Evolutionary conservation across 2,113 vertebrate species (phyloP), one percentile per base, ranked within the genome.

Genomic region (Megaleporinus macrocephalus): DNA sequence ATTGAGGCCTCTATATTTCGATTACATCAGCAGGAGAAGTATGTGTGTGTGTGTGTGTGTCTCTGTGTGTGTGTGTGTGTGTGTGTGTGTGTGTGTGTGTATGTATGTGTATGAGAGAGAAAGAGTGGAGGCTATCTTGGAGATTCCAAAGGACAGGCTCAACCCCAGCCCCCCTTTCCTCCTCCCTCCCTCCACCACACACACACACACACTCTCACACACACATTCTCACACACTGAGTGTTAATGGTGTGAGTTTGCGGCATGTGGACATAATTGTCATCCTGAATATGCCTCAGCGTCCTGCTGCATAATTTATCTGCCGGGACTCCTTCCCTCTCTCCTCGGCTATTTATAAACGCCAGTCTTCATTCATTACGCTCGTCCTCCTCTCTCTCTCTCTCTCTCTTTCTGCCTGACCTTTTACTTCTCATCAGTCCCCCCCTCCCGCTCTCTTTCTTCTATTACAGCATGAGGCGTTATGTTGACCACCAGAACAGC

Each of bases 271-370:
- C 72, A 59, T 78, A 74, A 87, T 87, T 85, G 86, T 70, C 78
- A 66, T 81, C 36, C 78, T 33, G 65, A 84, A 83, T 71, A 86
- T 76, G 62, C 70, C 55, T 77, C 72, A 63, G 62, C 53, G 30
- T 59, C 66, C 59, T 80, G 13, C 81, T 86, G 74, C 69, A 86
- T 88, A 80, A 88, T 86, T 86, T 66, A 86, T 86, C 73, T 79
- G 61, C 66, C 41, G 30, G 77, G 79, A 81, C 68, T 83, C 78
- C 62, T 75, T 86, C 63, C 63, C 66, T 76, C 66, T 74, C 26
- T 80, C 78, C 76, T 81, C 61, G 73, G 77, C 79, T 84, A 86
- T 88, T 88, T 84, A 83, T 85, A 85, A 76, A 82, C 78, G 41
- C 47, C 73, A 76, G 59, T 81, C 83, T 85, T 51, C 76, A 72